These are phyloP conservation scores for Sabatieria punctata DNA, from an alignment of 2,888 invertebrate species.

Conservation along the genomic window DNA sequence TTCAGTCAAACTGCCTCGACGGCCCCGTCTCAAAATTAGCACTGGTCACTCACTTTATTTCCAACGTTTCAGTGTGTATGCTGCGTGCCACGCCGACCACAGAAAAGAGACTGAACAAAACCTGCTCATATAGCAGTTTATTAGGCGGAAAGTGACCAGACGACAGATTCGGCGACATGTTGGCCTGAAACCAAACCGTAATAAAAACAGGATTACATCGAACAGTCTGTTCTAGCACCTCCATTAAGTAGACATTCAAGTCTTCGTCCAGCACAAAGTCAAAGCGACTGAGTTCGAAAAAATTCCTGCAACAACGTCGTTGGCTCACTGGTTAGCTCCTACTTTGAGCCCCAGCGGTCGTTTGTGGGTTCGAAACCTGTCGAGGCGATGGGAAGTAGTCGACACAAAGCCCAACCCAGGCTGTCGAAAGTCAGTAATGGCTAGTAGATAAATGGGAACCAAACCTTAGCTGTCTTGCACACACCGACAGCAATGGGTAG, in stretches of 20 bases:
- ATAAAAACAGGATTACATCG: background rate
- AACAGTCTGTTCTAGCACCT: too few species aligned
- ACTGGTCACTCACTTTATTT: background rate
- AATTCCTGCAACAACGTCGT: constrained; percentile 37
- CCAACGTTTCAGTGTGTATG: constrained; percentile 9
- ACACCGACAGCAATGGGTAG: too few species aligned
- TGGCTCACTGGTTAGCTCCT: too few species aligned
- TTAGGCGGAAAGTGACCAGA: constrained; percentile 82
- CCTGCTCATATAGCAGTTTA: constrained; percentile 67
- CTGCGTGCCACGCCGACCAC: constrained; percentile 50
- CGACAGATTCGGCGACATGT: constrained; percentile 93
- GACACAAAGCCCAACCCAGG: too few species aligned
- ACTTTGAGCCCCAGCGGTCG: too few species aligned
- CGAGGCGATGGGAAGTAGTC: too few species aligned
- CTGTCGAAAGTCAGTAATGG: too few species aligned
- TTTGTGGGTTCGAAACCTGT: too few species aligned
- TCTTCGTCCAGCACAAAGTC: constrained; percentile 78
- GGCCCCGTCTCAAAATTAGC: too few species aligned
- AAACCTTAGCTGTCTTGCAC: too few species aligned
- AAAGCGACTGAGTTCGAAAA: constrained; percentile 85
- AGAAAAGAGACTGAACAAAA: constrained; percentile 61
- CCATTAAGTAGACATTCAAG: constrained; percentile 67
- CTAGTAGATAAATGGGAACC: too few species aligned
- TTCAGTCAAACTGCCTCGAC: constrained; percentile 4
- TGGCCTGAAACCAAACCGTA: constrained; percentile 44